Conservation (phyloP, 2,888 invertebrate species). For the Rotaria socialis region DNA sequence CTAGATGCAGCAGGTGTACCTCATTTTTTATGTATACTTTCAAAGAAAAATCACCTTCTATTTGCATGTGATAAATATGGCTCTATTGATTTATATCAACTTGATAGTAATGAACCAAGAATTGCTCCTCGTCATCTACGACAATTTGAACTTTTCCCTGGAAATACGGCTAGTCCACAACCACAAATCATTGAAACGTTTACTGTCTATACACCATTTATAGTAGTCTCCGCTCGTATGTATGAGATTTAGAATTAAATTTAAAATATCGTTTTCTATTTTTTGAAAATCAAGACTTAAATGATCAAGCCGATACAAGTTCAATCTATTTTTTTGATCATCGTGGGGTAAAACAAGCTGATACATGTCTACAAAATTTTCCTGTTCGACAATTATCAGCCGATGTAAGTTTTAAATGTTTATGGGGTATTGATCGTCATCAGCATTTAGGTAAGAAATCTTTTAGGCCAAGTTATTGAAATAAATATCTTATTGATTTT, state of each 20-base stretch:
- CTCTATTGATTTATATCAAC: neutral
- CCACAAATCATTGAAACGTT: constrained; percentile 22
- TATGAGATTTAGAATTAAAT: neutral
- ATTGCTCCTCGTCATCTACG: neutral
- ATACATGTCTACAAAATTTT: neutral
- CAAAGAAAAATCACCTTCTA: constrained; percentile 22
- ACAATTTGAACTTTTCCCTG: neutral
- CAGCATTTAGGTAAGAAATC: neutral
- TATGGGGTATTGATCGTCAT: constrained; percentile 17
- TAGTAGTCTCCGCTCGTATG: neutral
- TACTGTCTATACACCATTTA: constrained; percentile 36
- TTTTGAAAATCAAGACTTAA: neutral
- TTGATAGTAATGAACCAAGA: neutral
- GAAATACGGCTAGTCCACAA: neutral
- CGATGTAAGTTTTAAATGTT: neutral
- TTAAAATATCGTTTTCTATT: neutral
- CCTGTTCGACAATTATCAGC: constrained; percentile 24
- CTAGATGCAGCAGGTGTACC: neutral
- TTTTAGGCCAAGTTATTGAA: too few relatives aligned
- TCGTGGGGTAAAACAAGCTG: neutral
- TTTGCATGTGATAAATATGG: constrained; percentile 19
- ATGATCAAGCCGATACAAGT: constrained; percentile 17
- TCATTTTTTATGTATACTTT: constrained; percentile 19
- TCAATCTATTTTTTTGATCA: constrained; percentile 21
- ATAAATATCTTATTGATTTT: too few relatives aligned